These are phyloP conservation scores for Oophaga pumilio DNA, from an alignment of 2,113 vertebrate genomes.

Conservation along the genomic window DNA sequence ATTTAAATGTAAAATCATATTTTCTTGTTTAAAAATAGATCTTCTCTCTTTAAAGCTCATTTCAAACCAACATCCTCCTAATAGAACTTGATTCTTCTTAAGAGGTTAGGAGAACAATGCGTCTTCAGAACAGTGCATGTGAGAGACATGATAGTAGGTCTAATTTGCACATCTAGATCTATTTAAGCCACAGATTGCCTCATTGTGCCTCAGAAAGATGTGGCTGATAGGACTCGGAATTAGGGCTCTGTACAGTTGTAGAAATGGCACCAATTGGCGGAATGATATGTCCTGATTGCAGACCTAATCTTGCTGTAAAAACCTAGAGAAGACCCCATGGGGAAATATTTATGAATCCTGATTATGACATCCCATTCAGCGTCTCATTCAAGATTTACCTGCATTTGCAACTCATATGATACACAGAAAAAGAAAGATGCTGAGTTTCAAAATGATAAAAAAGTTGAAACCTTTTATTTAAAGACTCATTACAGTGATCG, in stretches of 20 bases:
- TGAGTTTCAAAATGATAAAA: background rate
- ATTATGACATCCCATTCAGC: conserved; percentile 68
- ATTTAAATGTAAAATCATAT: conserved; percentile 52
- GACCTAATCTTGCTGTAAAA: conserved; percentile 64
- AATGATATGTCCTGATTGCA: conserved; percentile 80
- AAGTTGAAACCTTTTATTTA: background rate
- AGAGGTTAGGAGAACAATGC: conserved; percentile 74
- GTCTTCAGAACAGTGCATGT: conserved; percentile 74
- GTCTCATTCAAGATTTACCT: conserved; percentile 53
- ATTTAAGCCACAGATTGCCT: conserved; percentile 76
- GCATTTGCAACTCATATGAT: conserved; percentile 43
- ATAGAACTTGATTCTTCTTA: conserved; percentile 71
- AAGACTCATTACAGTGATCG: background rate
- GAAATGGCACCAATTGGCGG: conserved; percentile 82
- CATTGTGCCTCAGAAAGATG: conserved; percentile 74
- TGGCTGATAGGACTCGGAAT: conserved; percentile 68
- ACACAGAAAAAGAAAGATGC: conserved; percentile 20
- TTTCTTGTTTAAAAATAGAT: conserved; percentile 68
- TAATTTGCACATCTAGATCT: conserved; percentile 72
- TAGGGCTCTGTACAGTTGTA: conserved; percentile 70
- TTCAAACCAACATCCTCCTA: conserved; percentile 74
- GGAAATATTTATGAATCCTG: conserved; percentile 70
- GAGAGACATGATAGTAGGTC: conserved; percentile 76
- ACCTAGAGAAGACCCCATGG: conserved; percentile 62
- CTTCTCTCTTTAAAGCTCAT: conserved; percentile 69